Base-by-base conservation (phyloP, 2,888 invertebrate genomes). In the Priocnemis perturbator region DNA sequence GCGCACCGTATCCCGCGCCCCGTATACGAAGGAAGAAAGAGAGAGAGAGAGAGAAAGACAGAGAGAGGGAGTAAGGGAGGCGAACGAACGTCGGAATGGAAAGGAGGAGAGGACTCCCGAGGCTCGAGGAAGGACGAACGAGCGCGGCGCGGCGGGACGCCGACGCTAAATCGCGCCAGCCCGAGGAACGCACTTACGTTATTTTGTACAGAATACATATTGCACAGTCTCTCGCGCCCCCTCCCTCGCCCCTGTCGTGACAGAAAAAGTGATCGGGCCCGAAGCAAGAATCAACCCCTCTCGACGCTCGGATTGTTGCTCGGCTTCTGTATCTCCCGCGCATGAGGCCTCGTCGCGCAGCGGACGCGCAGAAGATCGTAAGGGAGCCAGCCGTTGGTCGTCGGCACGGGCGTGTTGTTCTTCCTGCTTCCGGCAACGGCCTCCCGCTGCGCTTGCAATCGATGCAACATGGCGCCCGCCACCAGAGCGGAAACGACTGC, bases 401-500 rank as follows among this genome's bases (percentile, higher is more conserved):
- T 73, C 67, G 78, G 84, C 66, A 79, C 82, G 52, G 74, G 79
- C 30, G 74, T 73, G 64, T 79, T 78, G 82, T 83, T 85, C 73
- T 88, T 87, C 45, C 85, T 80, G 64, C 78, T 84, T 52, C 82
- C 85, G 0, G 92, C 91, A 56, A 90, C 85, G 52, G 93, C 91
- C 71, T 95, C 93, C 72, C 95, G 94, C 81, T 96, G 94, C 69
- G 95, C 90, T 83, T 96, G 96, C 83, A 94, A 93, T 77, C 93
- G 91, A 86, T 94, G 94, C n/a, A 96, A 91, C 87, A 96, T 89
- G 1, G 95, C 94, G 1, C 96, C 96, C 2, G 97, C 97, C 0
- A 96, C 95, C 9, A 97, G 89, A 0, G 97, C 96, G 0, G 97
- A 96, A 2, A 96, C 94, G 0, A 97, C 95, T 0, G 97, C 96